These are phyloP conservation scores for Physeter macrocephalus DNA, from an alignment of 2,113 vertebrate genomes.

Conservation along the genomic window DNA sequence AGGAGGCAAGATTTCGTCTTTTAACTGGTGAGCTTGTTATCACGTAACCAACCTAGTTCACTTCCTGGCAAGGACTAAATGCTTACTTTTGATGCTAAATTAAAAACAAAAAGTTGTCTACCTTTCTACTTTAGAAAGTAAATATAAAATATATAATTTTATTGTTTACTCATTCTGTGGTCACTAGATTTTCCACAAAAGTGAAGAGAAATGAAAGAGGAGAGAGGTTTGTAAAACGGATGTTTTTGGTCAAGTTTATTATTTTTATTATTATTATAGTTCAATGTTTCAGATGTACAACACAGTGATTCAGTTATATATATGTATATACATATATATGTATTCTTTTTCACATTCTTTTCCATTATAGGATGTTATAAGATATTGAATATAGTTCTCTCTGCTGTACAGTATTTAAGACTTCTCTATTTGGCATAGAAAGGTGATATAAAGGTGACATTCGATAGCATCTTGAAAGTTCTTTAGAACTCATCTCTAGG, in stretches of 20 bases:
- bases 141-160: neutral
- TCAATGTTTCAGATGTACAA: neutral
- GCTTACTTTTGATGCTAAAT: neutral
- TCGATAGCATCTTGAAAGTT: neutral
- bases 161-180: neutral
- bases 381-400: neutral
- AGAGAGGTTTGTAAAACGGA: neutral
- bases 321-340: neutral
- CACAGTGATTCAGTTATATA: neutral
- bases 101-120: neutral
- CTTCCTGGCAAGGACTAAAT: neutral
- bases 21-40: accelerated
- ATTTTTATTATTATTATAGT: neutral
- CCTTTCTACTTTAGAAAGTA: neutral
- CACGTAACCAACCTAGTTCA: accelerated
- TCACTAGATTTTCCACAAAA: neutral
- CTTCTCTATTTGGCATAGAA: neutral
- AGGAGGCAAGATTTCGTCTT: accelerated
- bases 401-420: neutral
- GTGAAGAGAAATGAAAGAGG: neutral
- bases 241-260: neutral
- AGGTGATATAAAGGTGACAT: neutral
- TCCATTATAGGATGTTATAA: neutral
- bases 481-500: neutral
- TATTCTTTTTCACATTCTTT: neutral